A percentile compares a stretch with the other conserved stretches of the same genome.
These are phyloP conservation scores for Antennarius striatus DNA, from an alignment of 2,113 vertebrate genomes.

Conservation along the genomic window DNA sequence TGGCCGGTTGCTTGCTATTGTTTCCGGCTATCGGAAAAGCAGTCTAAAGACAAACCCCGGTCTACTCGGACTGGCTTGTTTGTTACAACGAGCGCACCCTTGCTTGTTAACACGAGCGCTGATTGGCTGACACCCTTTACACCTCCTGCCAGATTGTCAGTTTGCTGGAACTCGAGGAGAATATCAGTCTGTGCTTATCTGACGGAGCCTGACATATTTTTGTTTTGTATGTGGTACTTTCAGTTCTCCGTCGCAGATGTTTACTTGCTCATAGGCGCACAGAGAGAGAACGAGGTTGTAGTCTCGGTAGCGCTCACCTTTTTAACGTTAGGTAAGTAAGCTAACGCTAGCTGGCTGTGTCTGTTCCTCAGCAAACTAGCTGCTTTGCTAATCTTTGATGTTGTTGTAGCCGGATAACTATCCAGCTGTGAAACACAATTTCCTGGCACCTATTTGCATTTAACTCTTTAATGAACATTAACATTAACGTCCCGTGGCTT, in stretches of 20 bases:
- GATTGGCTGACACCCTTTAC: slow-evolving; percentile 62
- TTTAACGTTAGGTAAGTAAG: slow-evolving; percentile 47
- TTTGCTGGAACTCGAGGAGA: slow-evolving; percentile 47
- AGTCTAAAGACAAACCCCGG: background rate
- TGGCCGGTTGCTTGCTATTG: background rate
- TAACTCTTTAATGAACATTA: background rate
- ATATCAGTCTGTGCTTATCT: background rate
- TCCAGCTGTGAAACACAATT: background rate
- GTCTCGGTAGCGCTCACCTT: background rate
- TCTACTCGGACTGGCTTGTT: background rate
- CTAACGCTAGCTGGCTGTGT: slow-evolving; percentile 56
- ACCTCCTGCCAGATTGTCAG: slow-evolving; percentile 43
- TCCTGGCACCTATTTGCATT: background rate
- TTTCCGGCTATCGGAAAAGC: accelerated
- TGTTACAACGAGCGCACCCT: background rate
- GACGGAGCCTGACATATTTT: background rate
- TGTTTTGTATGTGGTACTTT: background rate
- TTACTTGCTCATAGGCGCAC: background rate
- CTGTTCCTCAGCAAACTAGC: slow-evolving; percentile 37
- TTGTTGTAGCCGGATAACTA: background rate
- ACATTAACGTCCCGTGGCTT: background rate
- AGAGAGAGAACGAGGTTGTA: slow-evolving; percentile 10
- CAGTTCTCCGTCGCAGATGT: background rate
- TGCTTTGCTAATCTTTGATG: slow-evolving; percentile 21
- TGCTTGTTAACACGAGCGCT: slow-evolving; percentile 26